A percentile compares a stretch with the other conserved stretches of the same genome.
Evolutionary conservation across 2,113 vertebrate genomes (phyloP).

Genomic region (Butorides virescens): DNA sequence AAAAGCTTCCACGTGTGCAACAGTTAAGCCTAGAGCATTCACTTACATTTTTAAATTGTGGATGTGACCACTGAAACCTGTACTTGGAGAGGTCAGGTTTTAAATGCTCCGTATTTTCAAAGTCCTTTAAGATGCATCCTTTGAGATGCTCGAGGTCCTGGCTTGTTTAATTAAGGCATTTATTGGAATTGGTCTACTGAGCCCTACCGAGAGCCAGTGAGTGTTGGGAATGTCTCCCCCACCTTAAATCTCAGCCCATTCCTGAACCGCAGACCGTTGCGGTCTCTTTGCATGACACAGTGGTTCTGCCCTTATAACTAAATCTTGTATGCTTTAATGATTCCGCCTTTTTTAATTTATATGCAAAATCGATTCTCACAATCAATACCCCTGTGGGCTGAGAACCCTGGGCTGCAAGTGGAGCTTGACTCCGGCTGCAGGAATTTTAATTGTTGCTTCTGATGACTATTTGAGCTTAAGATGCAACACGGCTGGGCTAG

Average conservation of each 20-base stretch:
- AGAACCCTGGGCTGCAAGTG: neutral
- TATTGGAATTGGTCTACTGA: neutral
- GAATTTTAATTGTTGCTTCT: constrained; percentile 63
- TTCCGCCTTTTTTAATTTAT: constrained; percentile 68
- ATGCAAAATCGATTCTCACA: constrained; percentile 69
- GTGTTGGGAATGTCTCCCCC: neutral
- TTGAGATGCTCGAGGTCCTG: neutral
- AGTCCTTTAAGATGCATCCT: neutral
- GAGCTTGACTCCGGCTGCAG: constrained; percentile 21
- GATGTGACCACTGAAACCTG: neutral
- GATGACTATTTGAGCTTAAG: constrained; percentile 19
- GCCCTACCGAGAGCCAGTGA: rapidly evolving
- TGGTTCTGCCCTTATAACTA: constrained; percentile 42
- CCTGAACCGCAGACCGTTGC: neutral
- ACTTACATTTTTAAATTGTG: neutral
- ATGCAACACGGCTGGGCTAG: neutral
- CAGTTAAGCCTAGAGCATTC: neutral
- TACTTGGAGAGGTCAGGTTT: neutral
- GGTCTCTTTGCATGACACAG: neutral
- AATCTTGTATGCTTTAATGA: constrained; percentile 59
- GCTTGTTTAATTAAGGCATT: neutral
- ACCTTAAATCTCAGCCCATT: neutral
- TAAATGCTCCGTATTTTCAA: neutral
- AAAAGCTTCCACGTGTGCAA: rapidly evolving
- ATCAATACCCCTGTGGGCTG: constrained; percentile 64